Base-by-base conservation (phyloP, 2,888 invertebrate species). In the Nyleta sp. region DNA sequence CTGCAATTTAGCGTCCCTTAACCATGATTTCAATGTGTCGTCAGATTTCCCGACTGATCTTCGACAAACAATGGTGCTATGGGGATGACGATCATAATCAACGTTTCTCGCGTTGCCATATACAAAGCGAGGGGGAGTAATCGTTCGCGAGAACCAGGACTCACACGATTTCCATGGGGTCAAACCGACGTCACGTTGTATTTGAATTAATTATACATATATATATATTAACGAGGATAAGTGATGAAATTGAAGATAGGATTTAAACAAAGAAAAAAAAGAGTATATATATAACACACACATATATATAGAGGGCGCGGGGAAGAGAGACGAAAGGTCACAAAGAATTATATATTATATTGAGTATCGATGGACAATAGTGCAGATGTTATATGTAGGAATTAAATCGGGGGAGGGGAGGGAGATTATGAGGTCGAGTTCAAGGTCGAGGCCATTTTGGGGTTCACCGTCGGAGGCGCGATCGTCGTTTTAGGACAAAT, bases 361-460 rank as follows among this genome's bases (percentile, higher is more conserved):
- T 78, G 84, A 82, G 82, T 85, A 86, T 86, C 76, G 80, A 85
- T 87, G 83, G 89, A 89, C 88, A 88, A 89, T 88, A 89, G 88
- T 83, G 80, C 80, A 78, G 77, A 72, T 75, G 72, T 65, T 57
- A 73, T 79, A 79, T 46, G 64, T 80, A 78, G 60, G 50, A 59
- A 50, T 68, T 57, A 67, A 59, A 65, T 20, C 50, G 40, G 13
- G 17, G 42, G 38, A 22, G 52, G 17, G 6, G 20, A 11, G 46
- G 53, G 33, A 38, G 40, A 33, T 67, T 38, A 13, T 62, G 60
- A 35, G 44, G 38, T 68, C 55, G 65, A 65, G 33, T 50, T 64
- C 52, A 17, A 60, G 55, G 28, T 13, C 57, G 53, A 57, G 64
- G 50, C 35, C 44, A 46, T 40, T 64, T 64, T 15, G 44, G 20